Evolutionary conservation across 1,140 invertebrate species (phyloP).

Genomic region (Littorina saxatilis): DNA sequence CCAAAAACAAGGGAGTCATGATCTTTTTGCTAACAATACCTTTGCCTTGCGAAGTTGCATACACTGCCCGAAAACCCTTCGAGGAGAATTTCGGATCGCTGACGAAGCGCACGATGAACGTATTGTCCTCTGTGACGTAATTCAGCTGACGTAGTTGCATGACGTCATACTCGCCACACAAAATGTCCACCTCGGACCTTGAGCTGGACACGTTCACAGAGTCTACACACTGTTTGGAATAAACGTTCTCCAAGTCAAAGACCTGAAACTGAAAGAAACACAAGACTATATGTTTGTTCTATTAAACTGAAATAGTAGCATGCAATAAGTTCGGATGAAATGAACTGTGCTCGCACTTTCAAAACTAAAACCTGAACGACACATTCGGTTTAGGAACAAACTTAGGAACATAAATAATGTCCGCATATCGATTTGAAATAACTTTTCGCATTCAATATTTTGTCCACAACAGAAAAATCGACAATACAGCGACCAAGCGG

Average conservation of each 20-base stretch:
- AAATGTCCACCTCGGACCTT: neutral
- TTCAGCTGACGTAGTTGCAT: neutral
- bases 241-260: conserved; percentile 28
- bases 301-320: neutral
- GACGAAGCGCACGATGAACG: conserved; percentile 33
- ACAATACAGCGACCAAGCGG: too few species aligned
- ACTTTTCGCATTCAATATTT: too few species aligned
- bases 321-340: too few species aligned
- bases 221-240: conserved; percentile 29
- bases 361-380: too few species aligned
- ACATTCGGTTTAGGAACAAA: too few species aligned
- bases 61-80: conserved; percentile 33
- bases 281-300: neutral
- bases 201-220: conserved; percentile 13
- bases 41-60: conserved; percentile 6
- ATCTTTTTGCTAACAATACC: neutral
- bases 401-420: neutral
- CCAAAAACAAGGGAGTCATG: neutral
- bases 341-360: too few species aligned
- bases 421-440: neutral
- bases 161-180: conserved; percentile 30
- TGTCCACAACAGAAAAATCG: too few species aligned
- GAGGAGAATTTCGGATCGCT: conserved; percentile 35
- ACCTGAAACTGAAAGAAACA: conserved; percentile 36
- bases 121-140: neutral